These are phyloP conservation scores for Drosophila borborema DNA, from an alignment of 2,888 invertebrate species.

Conservation along the genomic window DNA sequence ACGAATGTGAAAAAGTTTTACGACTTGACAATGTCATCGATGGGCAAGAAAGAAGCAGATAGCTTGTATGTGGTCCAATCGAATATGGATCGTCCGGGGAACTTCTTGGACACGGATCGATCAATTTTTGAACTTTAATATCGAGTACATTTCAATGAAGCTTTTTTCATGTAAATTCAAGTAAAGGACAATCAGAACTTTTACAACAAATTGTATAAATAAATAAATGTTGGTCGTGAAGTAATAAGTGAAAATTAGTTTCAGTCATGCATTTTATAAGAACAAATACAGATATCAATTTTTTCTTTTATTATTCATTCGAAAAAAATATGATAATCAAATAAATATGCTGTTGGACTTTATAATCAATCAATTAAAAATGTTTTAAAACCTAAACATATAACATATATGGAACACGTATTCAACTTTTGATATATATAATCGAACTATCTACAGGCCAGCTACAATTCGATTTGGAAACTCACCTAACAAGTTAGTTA, in stretches of 20 bases:
- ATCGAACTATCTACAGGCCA: not conserved
- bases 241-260: not conserved
- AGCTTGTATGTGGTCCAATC: slow-evolving; percentile 66
- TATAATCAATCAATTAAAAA: too few species aligned
- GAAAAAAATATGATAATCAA: too few species aligned
- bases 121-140: slow-evolving; percentile 54
- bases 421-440: not conserved
- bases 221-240: not conserved
- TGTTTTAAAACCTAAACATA: too few species aligned
- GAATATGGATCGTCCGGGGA: slow-evolving; percentile 61
- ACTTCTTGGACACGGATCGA: slow-evolving; percentile 51
- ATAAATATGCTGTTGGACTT: too few species aligned
- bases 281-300: too few species aligned
- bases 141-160: too few species aligned
- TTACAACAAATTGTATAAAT: not conserved
- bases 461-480: not conserved
- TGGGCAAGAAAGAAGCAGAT: slow-evolving; percentile 22
- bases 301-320: too few species aligned
- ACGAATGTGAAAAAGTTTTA: slow-evolving; percentile 28
- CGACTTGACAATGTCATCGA: slow-evolving; percentile 30
- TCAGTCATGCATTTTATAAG: too few species aligned
- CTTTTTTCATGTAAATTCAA: slow-evolving; percentile 2
- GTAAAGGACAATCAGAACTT: not conserved
- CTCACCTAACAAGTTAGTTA: not conserved
- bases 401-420: too few species aligned